phyloP scores from a whole-genome alignment of 1,140 invertebrate genomes.

The Pararge aegeria region DNA sequence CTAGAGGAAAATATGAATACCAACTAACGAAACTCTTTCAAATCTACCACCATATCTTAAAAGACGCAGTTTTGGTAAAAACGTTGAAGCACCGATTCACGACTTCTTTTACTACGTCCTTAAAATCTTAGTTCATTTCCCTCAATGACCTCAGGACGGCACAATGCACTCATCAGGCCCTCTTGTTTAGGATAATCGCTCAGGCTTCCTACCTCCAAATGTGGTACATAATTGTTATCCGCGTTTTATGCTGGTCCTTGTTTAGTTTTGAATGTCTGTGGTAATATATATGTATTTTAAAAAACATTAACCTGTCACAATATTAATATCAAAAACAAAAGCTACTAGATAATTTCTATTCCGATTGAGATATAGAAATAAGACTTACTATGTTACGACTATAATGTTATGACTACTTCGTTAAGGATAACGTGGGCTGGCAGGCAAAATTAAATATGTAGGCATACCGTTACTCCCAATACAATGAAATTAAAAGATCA shows the following conservation, averaged over 20 bases:
- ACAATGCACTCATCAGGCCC: slow-evolving; percentile 67
- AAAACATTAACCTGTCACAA: no score
- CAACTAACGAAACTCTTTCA: slow-evolving; percentile 2
- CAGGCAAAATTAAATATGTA: no score
- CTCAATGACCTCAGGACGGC: slow-evolving; percentile 59
- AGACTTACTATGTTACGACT: no score
- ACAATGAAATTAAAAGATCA: no score
- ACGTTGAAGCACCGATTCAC: slow-evolving; percentile 2
- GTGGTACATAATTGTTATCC: slow-evolving; percentile 20
- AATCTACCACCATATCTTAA: not conserved
- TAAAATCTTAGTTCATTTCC: slow-evolving; percentile 28
- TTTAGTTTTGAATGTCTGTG: not conserved
- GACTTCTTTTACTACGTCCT: slow-evolving; percentile 5
- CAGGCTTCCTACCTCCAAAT: slow-evolving; percentile 25
- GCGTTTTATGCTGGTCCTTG: slow-evolving; percentile 13
- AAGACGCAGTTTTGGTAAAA: not conserved
- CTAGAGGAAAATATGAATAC: not conserved
- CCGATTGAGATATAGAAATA: no score
- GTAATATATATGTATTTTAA: no score
- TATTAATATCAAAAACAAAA: no score
- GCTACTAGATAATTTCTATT: no score
- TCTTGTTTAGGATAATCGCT: slow-evolving; percentile 58
- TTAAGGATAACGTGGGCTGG: no score
- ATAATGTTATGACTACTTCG: no score
- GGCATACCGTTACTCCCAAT: no score